Evolutionary conservation across 2,113 vertebrate species (phyloP), one percentile per base, ranked within the genome.

Genomic region (Perca schrenkii): DNA sequence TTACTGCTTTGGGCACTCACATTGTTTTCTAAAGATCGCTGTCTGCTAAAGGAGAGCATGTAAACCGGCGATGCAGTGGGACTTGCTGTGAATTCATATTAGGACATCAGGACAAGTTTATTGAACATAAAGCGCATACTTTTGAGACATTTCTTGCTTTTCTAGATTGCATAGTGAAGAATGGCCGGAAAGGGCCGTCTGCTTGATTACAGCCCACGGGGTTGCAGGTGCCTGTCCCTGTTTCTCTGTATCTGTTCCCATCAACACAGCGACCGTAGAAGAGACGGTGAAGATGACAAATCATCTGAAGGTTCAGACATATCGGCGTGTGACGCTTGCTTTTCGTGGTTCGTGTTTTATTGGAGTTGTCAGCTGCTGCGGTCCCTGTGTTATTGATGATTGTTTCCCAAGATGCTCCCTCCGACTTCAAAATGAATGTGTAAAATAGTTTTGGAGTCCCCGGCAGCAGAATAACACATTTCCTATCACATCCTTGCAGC

Each of bases 1-100:
- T 80, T 60, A 74, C 64, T 57, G 78, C 79, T 90, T 73, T 74
- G 53, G 81, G 56, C 69, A n/a, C 49, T 68, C 47, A 34, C 56
- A 7, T 34, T 74, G 68, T 82, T 82, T 83, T 65, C 15, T 40
- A 70, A 36, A 58, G 79, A 67, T 54, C 0, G 21, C 77, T 72
- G 73, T 15, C 49, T 76, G 76, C 46, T 71, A 34, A 46, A 70
- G 56, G 13, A 43, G 68, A 76, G 14, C 62, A 62, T 62, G 72
- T 76, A 34, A 78, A 76, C n/a, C 17, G 4, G 0, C 36, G 31
- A 68, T 69, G 77, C 34, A 53, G 47, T 34, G 69, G 61, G 31
- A 85, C 63, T 54, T 1, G 65, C 40, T 43, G 43, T 67, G 79
- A 64, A 80, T 79, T 74, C 64, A 61, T 60, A 56, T 64, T 34